phyloP scores from a whole-genome alignment of 2,113 vertebrate genomes.

The Orcinus orca region DNA sequence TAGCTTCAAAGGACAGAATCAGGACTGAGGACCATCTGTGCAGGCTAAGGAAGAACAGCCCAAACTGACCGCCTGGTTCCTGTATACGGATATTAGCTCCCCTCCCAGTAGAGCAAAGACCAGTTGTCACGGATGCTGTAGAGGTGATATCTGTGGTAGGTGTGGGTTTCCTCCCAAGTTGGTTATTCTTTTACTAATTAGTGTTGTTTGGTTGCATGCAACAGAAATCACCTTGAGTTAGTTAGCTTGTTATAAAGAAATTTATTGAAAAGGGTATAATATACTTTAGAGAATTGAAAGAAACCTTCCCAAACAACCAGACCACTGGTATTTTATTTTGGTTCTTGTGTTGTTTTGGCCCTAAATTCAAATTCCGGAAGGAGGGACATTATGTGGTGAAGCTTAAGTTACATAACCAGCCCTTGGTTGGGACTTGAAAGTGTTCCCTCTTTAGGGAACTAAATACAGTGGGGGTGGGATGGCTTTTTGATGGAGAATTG shows the following conservation, averaged over 20 bases:
- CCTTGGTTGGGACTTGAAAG: background rate
- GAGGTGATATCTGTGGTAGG: background rate
- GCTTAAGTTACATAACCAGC: background rate
- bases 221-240: background rate
- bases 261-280: background rate
- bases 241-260: background rate
- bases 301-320: background rate
- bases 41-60: background rate
- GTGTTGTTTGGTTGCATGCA: background rate
- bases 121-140: background rate
- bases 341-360: background rate
- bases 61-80: background rate
- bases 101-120: background rate
- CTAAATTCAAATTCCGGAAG: background rate
- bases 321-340: background rate
- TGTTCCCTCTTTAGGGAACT: background rate
- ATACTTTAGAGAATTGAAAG: background rate
- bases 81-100: no score
- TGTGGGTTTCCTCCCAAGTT: background rate
- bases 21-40: background rate
- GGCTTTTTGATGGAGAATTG: background rate
- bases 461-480: background rate
- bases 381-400: background rate
- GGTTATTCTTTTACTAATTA: background rate
- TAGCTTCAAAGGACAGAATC: background rate